Base-by-base conservation (phyloP, 2,113 vertebrate genomes). In the Baryphthengus martii region DNA sequence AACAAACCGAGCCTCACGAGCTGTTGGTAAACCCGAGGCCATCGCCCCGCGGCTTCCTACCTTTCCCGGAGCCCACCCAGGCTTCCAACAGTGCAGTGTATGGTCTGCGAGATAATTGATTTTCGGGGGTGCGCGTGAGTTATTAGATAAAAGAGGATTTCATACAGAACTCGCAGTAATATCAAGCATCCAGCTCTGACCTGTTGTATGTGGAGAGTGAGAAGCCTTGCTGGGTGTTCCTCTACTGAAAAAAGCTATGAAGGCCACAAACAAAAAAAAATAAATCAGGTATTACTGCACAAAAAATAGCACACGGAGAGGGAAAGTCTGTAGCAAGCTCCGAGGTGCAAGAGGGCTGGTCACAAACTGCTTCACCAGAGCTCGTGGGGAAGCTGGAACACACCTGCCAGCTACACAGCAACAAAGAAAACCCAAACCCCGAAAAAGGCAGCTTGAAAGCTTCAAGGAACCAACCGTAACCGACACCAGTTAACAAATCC, bases 401-500 rank as follows among this genome's bases (percentile, higher is more conserved):
- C 50, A 72, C 52, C 53, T 35, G 26, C 44, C 40, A 5, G 33
- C 33, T 7, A 9, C 0, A 53, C 3, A 20, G 17, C 2, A 10
- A 3, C 26, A 17, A 53, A 14, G 14, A 28, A 13, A 17, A 26
- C n/a, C n/a, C n/a, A 20, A 28, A 17, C 18, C 52, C 7, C 8
- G n/a, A 18, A 23, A 24, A 20, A 12, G 1, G 1, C 7, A 45
- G 56, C 61, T 14, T 50, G 42, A 53, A 66, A 17, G 28, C 73
- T 55, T 65, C 13, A 7, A 88, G 85, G 47, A 67, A 92, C 45
- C 6, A 5, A 28, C 59, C 0, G 0, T 15, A 45, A 73, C 19
- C 50, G 73, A 61, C 11, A 63, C 12, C 23, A 16, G 21, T 35
- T 96, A 93, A 80, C 85, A 95, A 97, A 95, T 33, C 91, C 89